Base-by-base conservation (phyloP, 1,140 invertebrate species). In the Pseudomyrmex dendroicus region DNA sequence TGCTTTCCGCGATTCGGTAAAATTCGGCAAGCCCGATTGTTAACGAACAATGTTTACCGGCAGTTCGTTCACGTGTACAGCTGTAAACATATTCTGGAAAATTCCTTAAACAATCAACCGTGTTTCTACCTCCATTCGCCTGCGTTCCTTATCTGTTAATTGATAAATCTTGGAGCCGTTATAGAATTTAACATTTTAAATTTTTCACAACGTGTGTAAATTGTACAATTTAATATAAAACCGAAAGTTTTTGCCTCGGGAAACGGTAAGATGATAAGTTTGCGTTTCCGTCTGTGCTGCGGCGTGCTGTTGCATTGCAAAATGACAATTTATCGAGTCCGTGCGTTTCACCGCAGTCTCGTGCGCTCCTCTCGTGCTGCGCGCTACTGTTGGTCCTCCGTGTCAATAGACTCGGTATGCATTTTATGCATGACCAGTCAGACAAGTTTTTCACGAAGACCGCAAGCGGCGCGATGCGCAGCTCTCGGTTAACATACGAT, bases 341-440 rank as follows among this genome's bases (percentile, higher is more conserved):
- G 50, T 64, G 59, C 50, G 66, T 72, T 72, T 74, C 17, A 72
- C 88, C 85, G 72, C 86, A 83, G 63, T 64, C 80, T 84, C 85
- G 85, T 85, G 85, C 86, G 85, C 86, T 70, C 59, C 10, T 62
- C 50, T 52, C 86, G 82, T 85, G 74, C 77, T 77, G 62, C 64
- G 70, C 82, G 70, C 82, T 50, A 73, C 67, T 72, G 70, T 84
- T 83, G 78, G 61, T 64, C 61, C 68, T 86, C 13, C 84, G 67
- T 85, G 73, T 85, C 83, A 84, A 80, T 74, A 66, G 77, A 77
- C 82, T 74, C 70, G 54, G 35, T 35, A 73, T 70, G 83, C 82
- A 87, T 89, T 85, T 84, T 84, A 87, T 84, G 78, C 83, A 48
- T 87, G 78, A 89, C 89, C 82, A 84, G 89, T 89, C 70, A 46